These are phyloP conservation scores for Acrobasis consociella DNA, from an alignment of 2,888 invertebrate genomes.

Conservation along the genomic window DNA sequence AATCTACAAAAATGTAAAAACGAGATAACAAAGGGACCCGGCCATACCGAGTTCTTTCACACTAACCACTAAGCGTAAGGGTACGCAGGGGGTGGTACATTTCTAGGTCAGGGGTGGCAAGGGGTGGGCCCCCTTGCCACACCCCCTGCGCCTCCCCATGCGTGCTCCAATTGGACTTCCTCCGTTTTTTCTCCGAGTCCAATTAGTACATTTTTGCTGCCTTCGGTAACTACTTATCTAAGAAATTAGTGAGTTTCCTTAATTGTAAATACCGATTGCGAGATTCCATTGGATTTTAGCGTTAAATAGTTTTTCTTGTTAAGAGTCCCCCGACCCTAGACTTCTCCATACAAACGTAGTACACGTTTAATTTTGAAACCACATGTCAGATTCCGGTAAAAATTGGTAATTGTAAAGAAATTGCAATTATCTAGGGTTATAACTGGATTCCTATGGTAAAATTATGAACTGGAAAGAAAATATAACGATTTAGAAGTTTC, in stretches of 20 bases:
- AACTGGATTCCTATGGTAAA: too few species aligned
- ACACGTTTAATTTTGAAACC: too few species aligned
- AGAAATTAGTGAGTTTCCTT: slow-evolving; percentile 15
- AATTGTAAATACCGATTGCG: slow-evolving; percentile 12
- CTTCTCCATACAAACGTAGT: too few species aligned
- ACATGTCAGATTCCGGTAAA: too few species aligned
- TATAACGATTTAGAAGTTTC: too few species aligned
- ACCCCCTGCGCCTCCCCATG: slow-evolving; percentile 37
- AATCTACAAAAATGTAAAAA: not conserved
- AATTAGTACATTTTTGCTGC: slow-evolving; percentile 27
- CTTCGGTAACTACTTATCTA: slow-evolving; percentile 18
- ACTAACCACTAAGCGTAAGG: slow-evolving; percentile 35
- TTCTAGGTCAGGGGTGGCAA: slow-evolving; percentile 58
- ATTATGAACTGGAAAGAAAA: too few species aligned
- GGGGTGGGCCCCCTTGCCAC: slow-evolving; percentile 38
- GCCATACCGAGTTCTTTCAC: slow-evolving; percentile 20
- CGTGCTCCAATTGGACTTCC: slow-evolving; percentile 47
- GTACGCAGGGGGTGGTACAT: slow-evolving; percentile 55
- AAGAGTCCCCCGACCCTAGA: too few species aligned
- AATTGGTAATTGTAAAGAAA: too few species aligned
- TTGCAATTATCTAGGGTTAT: too few species aligned
- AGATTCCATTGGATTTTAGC: not conserved
- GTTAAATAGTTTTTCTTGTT: not conserved
- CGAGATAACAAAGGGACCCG: not conserved
- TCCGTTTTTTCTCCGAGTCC: slow-evolving; percentile 26